phyloP scores from a whole-genome alignment of 1,140 invertebrate genomes.

The Penaeus indicus region DNA sequence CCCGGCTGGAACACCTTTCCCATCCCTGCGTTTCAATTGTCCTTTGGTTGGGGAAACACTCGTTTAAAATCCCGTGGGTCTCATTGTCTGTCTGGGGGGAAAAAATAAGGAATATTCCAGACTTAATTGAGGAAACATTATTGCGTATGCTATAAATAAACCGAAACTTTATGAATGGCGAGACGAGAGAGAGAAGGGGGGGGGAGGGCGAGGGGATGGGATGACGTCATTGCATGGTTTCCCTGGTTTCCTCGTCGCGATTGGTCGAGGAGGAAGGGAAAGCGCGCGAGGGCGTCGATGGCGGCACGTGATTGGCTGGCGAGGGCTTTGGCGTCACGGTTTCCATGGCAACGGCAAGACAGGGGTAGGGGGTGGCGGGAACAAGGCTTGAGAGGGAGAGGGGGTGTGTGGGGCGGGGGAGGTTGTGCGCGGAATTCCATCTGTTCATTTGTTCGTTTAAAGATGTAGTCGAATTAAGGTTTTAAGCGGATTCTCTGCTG shows the following conservation, averaged over 20 bases:
- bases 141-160: no score
- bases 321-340: conserved; percentile 28
- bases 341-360: conserved; percentile 2
- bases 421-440: no score
- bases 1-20: no score
- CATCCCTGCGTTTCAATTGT: no score
- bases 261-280: not conserved
- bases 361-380: not conserved
- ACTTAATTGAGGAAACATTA: no score
- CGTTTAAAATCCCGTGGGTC: not conserved
- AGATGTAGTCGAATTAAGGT: no score
- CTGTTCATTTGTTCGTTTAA: no score
- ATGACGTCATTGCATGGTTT: not conserved
- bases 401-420: not conserved
- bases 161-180: no score
- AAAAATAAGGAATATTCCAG: not conserved
- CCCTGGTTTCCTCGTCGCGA: not conserved
- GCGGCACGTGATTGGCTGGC: conserved; percentile 10
- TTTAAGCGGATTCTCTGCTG: no score
- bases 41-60: no score
- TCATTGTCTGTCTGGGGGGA: conserved; percentile 1
- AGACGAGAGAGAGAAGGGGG: no score
- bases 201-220: not conserved
- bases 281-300: no score
- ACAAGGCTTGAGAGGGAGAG: not conserved